Conservation (phyloP, 2,888 invertebrate species). For the Clanis bilineata region DNA sequence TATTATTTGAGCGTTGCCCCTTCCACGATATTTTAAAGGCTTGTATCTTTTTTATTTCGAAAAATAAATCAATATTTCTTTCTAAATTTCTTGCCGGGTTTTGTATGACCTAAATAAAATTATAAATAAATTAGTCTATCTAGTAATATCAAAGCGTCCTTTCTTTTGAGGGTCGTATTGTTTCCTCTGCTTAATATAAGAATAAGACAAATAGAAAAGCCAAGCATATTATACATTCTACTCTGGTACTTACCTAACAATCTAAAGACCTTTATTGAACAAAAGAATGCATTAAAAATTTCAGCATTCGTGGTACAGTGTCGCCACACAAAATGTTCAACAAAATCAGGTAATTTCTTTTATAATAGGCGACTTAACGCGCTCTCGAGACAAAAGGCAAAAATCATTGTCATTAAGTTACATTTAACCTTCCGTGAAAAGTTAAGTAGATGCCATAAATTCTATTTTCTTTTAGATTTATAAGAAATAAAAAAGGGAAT, state of each 20-base stretch:
- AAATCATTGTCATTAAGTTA: constrained; percentile 36
- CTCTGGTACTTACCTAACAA: not conserved
- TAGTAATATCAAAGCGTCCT: too few species aligned
- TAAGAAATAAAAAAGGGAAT: constrained; percentile 55
- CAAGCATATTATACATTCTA: not conserved
- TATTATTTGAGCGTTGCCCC: too few species aligned
- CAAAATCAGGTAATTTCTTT: constrained; percentile 15
- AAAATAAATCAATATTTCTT: too few species aligned
- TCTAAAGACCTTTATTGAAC: constrained; percentile 1
- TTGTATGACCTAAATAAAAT: too few species aligned
- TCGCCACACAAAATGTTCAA: constrained; percentile 13
- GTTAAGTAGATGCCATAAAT: constrained; percentile 51
- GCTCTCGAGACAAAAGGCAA: constrained; percentile 28
- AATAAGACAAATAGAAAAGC: too few species aligned
- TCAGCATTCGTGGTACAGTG: not conserved
- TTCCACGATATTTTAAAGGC: too few species aligned
- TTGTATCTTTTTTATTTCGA: too few species aligned
- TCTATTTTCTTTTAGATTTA: constrained; percentile 57
- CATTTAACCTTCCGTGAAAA: constrained; percentile 39
- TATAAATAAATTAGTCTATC: too few species aligned
- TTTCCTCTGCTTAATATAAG: too few species aligned
- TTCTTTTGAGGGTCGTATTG: too few species aligned
- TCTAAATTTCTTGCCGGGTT: too few species aligned
- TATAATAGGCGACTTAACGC: constrained; percentile 11
- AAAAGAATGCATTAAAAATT: constrained; percentile 6